Evolutionary conservation across 2,113 vertebrate genomes (phyloP).

Genomic region (Thomomys bottae): DNA sequence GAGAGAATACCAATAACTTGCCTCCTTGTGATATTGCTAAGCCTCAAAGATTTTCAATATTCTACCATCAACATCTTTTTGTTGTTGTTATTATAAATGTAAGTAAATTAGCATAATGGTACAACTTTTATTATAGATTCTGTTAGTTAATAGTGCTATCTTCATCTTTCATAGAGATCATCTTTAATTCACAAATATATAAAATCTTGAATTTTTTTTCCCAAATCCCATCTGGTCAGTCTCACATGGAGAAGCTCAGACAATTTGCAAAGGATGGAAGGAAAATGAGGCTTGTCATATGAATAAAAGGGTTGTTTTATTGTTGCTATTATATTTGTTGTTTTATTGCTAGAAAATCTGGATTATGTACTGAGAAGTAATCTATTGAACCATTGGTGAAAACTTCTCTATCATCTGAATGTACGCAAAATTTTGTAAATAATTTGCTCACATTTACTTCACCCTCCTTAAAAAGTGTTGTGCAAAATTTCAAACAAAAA

Average conservation of each 20-base stretch:
- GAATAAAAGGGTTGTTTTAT: rapidly evolving
- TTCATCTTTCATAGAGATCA: neutral
- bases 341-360: neutral
- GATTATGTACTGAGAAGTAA: neutral
- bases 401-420: neutral
- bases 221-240: neutral
- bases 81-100: neutral
- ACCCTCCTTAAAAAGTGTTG: neutral
- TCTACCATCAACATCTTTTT: neutral
- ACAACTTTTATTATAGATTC: neutral
- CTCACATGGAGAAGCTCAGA: neutral
- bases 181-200: neutral
- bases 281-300: neutral
- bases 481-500: neutral
- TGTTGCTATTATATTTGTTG: neutral
- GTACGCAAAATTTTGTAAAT: neutral
- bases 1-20: neutral
- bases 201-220: neutral
- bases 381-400: neutral
- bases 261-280: neutral
- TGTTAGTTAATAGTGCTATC: neutral
- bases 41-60: neutral
- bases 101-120: neutral
- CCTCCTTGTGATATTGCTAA: neutral
- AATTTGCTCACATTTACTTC: neutral